Base-by-base conservation (phyloP, 2,113 vertebrate genomes). In the Neolamprologus hecqui region DNA sequence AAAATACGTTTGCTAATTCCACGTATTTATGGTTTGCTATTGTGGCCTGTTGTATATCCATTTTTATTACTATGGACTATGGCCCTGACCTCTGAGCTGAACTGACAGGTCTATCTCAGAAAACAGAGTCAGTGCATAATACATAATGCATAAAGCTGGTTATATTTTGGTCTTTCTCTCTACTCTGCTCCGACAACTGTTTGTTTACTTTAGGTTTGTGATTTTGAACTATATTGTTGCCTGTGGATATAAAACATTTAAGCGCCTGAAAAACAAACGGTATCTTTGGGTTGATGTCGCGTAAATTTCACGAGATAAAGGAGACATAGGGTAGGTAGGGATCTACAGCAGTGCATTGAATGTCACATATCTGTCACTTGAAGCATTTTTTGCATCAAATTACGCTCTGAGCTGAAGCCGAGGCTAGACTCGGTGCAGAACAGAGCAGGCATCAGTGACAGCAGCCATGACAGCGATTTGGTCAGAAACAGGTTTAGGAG, bases 81-180 rank as follows among this genome's bases (percentile, higher is more conserved):
- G 37, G 13, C 15, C 31, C 21, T 84, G 68, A 90, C 88, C 92
- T 89, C 82, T 21, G 47, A 68, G 82, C 15, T 85, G 51, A 92
- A 92, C 82, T 45, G 68, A 11, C 15, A 53, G 35, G 15, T 89
- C 87, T 84, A 45, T 88, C 88, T 77, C 84, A 87, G 70, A 90
- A 86, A 90, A 86, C 75, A 47, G 19, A 68, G 75, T 87, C 40
- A 40, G 47, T 21, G 35, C 35, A 53, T 8, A 45, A 90, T 90
- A 73, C 85, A 87, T 90, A 49, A 93, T 88, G 60, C 84, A 90
- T 85, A 51, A 77, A 51, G 42, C 15, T 31, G 9, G 73, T 79
- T 14, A 83, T 79, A 65, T 75, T 51, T 45, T 81, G 80, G 81
- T 60, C 65, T 42, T 88, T 42, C 68, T 53, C 10, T 79, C 53